Conservation (phyloP, 2,113 vertebrate species). For the Anser cygnoides region DNA sequence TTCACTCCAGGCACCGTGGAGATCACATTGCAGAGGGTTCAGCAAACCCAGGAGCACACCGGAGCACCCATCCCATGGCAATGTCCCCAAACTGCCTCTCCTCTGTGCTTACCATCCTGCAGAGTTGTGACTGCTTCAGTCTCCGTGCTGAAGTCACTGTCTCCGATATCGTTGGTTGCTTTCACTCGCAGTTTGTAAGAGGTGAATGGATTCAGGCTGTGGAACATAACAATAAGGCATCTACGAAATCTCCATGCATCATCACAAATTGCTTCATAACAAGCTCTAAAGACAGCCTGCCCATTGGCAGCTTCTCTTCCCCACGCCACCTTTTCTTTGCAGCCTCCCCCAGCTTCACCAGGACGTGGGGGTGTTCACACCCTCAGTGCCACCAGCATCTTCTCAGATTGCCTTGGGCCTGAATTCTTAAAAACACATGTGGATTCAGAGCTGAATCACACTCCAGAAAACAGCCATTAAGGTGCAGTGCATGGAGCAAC, state of each 20-base stretch:
- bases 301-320: neutral
- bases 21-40: neutral
- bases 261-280: neutral
- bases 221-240: neutral
- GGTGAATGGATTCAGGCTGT: slow-evolving; percentile 91
- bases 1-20: neutral
- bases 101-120: slow-evolving; percentile 89
- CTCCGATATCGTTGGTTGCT: slow-evolving; percentile 95
- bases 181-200: slow-evolving; percentile 94
- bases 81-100: rapidly evolving
- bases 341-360: neutral
- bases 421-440: rapidly evolving
- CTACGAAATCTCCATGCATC: neutral
- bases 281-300: neutral
- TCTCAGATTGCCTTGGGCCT: neutral
- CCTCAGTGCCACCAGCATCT: neutral
- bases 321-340: rapidly evolving
- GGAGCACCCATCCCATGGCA: rapidly evolving
- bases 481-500: neutral
- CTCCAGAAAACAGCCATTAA: neutral
- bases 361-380: neutral
- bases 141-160: slow-evolving; percentile 89
- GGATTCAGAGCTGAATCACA: rapidly evolving
- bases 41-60: neutral
- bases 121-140: slow-evolving; percentile 90